Percentiles rank a stretch among this genome's conserved stretches.
These are phyloP conservation scores for Mungos mungo DNA, from an alignment of 2,113 vertebrate species.

Conservation along the genomic window DNA sequence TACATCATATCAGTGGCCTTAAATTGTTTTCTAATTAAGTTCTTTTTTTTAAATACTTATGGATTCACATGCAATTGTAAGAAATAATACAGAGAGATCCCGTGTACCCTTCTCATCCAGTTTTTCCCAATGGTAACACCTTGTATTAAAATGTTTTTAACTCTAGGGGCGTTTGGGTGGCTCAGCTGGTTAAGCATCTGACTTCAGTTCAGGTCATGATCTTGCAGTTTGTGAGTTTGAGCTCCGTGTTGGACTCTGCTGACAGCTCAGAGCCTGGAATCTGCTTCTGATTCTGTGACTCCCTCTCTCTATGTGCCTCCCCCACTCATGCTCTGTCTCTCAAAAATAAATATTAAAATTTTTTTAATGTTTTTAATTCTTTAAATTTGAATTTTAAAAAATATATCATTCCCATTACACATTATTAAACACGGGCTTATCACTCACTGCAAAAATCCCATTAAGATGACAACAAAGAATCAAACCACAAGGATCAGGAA, in stretches of 20 bases:
- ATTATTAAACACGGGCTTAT: neutral
- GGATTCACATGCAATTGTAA: neutral
- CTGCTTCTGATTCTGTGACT: neutral
- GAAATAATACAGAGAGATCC: neutral
- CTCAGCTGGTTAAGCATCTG: neutral
- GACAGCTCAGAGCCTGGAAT: too few relatives aligned
- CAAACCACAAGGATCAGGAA: neutral
- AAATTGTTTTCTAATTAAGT: neutral
- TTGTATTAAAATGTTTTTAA: neutral
- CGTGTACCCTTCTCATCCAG: neutral
- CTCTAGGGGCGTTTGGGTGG: neutral
- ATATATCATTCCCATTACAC: neutral
- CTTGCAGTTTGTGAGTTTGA: neutral
- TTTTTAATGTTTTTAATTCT: neutral
- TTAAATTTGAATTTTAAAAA: neutral
- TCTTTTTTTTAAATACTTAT: neutral
- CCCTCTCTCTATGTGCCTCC: neutral
- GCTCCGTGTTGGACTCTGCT: neutral
- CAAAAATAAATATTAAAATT: neutral
- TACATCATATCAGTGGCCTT: neutral
- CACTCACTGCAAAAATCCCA: neutral
- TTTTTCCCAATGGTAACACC: neutral
- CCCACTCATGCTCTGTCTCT: neutral
- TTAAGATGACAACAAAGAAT: neutral
- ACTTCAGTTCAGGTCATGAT: neutral